phyloP scores from a whole-genome alignment of 2,113 vertebrate genomes.

The Erpornis zantholeuca region DNA sequence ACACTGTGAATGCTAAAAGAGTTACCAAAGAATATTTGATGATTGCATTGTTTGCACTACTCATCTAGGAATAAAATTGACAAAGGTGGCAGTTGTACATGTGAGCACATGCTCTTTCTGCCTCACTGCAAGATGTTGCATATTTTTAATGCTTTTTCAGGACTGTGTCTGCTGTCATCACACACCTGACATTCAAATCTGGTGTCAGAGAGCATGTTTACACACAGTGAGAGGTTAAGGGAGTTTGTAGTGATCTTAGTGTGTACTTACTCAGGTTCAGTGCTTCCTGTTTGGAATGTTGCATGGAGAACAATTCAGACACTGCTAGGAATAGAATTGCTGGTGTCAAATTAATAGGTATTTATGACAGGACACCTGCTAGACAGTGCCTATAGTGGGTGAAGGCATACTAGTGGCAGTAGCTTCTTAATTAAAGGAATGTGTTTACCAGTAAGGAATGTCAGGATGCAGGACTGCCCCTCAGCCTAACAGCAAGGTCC shows the following conservation, averaged over 20 bases:
- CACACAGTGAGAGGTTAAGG: neutral
- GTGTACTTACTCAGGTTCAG: neutral
- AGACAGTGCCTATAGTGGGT: neutral
- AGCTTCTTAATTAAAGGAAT: neutral
- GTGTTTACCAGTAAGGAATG: neutral
- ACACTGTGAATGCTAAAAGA: conserved; percentile 66
- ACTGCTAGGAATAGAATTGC: neutral
- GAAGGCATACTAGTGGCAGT: neutral
- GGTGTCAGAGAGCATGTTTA: neutral
- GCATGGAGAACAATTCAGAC: neutral
- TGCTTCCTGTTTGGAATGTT: neutral
- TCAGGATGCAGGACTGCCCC: neutral
- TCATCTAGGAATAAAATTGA: conserved; percentile 36
- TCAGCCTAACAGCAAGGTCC: neutral
- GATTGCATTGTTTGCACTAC: conserved; percentile 59
- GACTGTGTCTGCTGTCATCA: neutral
- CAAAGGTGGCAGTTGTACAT: neutral
- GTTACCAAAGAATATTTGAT: conserved; percentile 38
- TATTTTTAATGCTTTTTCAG: neutral
- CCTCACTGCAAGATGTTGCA: neutral
- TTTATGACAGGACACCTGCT: neutral
- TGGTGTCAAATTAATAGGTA: neutral
- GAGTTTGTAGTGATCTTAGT: neutral
- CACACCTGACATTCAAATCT: neutral
- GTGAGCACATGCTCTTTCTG: neutral